A percentile compares a stretch with the other conserved stretches of the same genome.
phyloP scores from a whole-genome alignment of 2,113 vertebrate genomes.

The Varanus komodoensis region DNA sequence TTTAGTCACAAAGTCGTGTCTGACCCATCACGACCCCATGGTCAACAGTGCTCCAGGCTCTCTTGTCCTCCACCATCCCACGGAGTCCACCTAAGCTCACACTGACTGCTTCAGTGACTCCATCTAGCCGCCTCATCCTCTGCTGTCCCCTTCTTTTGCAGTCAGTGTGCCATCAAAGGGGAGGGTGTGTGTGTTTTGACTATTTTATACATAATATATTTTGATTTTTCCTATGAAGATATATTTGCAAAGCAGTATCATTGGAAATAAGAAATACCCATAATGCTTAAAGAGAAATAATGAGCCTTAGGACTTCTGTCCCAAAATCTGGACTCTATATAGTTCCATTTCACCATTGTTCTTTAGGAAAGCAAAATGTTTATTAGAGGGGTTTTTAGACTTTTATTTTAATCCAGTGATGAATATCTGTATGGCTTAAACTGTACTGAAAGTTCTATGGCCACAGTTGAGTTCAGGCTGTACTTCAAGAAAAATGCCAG shows the following conservation, averaged over 20 bases:
- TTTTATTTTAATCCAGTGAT: background rate
- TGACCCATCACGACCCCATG: no score
- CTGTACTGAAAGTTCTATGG: background rate
- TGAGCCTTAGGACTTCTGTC: background rate
- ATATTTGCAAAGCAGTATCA: background rate
- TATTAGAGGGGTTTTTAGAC: background rate
- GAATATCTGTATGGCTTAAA: background rate
- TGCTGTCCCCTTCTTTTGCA: no score
- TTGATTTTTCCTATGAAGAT: background rate
- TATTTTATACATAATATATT: background rate
- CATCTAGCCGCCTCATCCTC: no score
- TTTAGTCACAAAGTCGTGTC: no score
- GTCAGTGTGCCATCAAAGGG: no score
- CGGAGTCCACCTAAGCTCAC: no score
- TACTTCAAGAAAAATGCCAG: background rate
- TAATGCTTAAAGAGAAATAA: background rate
- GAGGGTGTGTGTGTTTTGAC: no score
- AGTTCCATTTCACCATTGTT: background rate
- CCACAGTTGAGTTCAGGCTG: background rate
- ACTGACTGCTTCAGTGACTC: no score
- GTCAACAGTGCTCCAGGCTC: no score
- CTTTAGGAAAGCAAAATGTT: background rate
- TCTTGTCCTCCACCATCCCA: no score
- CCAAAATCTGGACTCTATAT: background rate
- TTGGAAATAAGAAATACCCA: background rate